Percentiles rank a stretch among this genome's conserved stretches.
Evolutionary conservation across 2,797 vertebrate genomes (phyloP).

Genomic region (Scyliorhinus canicula): DNA sequence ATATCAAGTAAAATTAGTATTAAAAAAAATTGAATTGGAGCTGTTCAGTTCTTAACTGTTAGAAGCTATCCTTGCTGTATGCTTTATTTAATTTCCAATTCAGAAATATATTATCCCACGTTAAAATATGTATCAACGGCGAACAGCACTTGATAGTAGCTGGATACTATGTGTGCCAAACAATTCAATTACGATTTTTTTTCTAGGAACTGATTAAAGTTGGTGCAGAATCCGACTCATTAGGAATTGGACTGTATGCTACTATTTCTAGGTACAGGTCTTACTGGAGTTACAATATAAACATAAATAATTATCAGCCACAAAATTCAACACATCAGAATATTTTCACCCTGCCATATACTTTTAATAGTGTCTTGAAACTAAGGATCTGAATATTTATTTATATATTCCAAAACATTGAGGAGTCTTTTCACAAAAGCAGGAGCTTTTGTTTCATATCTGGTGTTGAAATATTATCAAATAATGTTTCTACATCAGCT

Average conservation of each 20-base stretch:
- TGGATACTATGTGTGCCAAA: background rate
- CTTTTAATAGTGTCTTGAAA: background rate
- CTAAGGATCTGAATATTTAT: background rate
- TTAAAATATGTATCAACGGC: background rate
- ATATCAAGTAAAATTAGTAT: background rate
- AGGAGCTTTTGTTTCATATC: background rate
- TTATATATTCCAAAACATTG: background rate
- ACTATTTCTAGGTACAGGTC: background rate
- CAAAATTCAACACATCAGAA: background rate
- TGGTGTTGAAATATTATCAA: background rate
- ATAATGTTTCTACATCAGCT: background rate
- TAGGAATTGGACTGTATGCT: background rate
- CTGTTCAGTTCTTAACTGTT: background rate
- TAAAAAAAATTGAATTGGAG: background rate
- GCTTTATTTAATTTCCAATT: background rate
- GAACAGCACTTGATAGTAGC: background rate
- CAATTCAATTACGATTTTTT: background rate
- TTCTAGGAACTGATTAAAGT: background rate
- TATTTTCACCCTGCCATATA: background rate
- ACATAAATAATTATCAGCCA: background rate
- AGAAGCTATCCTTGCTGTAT: background rate
- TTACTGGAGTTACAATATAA: background rate
- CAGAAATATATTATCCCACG: background rate
- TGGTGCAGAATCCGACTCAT: background rate
- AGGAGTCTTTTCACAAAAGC: background rate